Base-by-base conservation (phyloP, 2,888 invertebrate species). In the Galeruca laticollis region DNA sequence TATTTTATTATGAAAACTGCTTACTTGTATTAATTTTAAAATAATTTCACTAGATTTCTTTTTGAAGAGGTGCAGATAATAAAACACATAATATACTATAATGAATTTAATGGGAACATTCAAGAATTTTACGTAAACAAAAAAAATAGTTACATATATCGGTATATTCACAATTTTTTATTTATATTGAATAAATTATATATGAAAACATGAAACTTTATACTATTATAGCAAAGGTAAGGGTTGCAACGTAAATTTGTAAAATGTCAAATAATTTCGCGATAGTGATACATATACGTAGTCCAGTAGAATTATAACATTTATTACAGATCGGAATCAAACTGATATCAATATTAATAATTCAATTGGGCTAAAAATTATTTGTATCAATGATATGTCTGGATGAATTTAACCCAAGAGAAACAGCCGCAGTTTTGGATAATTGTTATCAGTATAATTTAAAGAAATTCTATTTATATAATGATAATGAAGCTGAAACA, bases 81-180 rank as follows among this genome's bases (percentile, higher is more conserved):
- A 47, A 47, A 47, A 47, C 0, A n/a, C 47, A 47, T 47, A 8
- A 10, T n/a, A 26, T 54, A 54, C 54, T 54, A 54, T 54, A 26
- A 54, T 54, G 54, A 54, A 54, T 54, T 54, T 54, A 54, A 54
- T 54, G 54, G n/a, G 54, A 54, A 54, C 54, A 54, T 54, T 54
- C 15, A 54, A 54, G 54, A 54, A 54, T 21, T 54, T 54, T 54
- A 54, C 5, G n/a, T 26, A 54, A 54, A 54, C 31, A 54, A 54
- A 54, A 54, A 26, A 31, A 31, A 26, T 26, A 31, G 31, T 54
- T 54, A 54, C 54, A 54, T n/a, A 31, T 54, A 54, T 54, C 11
- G 15, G 54, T 31, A 54, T 54, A 54, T 54, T 54, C 54, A 54
- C 54, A 54, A 54, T 31, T 31, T 54, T 26, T 11, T 15, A 43